Evolutionary conservation across 1,140 invertebrate species (phyloP).

Genomic region (Dreissena rostriformis): DNA sequence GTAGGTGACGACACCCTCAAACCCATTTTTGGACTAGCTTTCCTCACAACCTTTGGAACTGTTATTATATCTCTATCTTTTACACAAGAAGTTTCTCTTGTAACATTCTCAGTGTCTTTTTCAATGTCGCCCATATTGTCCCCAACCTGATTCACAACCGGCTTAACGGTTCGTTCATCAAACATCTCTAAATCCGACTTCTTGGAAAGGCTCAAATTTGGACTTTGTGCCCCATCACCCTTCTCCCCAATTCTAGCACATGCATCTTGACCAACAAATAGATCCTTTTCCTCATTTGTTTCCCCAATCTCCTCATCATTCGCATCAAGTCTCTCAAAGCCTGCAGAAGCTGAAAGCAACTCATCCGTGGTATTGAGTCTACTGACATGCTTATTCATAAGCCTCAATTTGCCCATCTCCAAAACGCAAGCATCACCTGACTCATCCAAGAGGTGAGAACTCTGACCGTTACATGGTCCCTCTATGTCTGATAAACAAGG

Average conservation of each 20-base stretch:
- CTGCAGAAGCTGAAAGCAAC: conserved; percentile 25
- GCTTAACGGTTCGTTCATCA: neutral
- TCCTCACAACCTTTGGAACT: neutral
- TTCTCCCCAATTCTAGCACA: neutral
- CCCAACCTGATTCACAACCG: neutral
- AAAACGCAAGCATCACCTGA: neutral
- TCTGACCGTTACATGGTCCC: neutral
- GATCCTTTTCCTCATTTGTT: neutral
- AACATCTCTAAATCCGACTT: neutral
- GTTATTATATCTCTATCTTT: neutral
- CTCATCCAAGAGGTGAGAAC: neutral
- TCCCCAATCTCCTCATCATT: neutral
- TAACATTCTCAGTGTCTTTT: neutral
- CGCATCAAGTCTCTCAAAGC: conserved; percentile 11
- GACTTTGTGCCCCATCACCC: neutral
- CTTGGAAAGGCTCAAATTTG: neutral
- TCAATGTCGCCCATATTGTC: neutral
- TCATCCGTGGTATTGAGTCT: conserved; percentile 54
- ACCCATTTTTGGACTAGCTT: conserved; percentile 1
- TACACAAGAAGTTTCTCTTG: neutral
- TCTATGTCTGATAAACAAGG: conserved; percentile 48
- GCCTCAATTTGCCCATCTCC: conserved; percentile 7
- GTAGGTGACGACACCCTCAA: neutral
- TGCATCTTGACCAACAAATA: too few species aligned
- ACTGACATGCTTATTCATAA: neutral